Base-by-base conservation (phyloP, 2,888 invertebrate species). In the Melinopterus prodromus region DNA sequence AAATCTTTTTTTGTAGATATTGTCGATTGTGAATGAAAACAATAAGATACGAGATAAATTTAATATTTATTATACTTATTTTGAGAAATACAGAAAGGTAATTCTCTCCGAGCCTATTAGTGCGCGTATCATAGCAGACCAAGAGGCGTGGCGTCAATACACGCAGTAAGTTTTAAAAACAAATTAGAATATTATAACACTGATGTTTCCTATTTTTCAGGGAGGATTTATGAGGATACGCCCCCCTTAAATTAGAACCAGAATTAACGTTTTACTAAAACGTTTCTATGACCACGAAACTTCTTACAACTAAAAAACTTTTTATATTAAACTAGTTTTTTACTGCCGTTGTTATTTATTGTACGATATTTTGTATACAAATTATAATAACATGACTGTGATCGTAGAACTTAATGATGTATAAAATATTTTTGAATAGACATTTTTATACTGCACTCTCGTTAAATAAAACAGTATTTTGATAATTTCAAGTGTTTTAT, bases 51-150 rank as follows among this genome's bases (percentile, higher is more conserved):
- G 74, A 35, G 69, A 79, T 74, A 69, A 77, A 12, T 79, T 74
- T 38, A 77, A 77, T 35, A 77, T 77, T 77, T 79, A 77, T 12
- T 74, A 79, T 16, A 77, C 35, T 69, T 79, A 74, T 16, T 79
- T 69, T 16, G 72, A 3, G 6, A 77, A 77, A 37, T 74, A 79
- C 72, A 69, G 74, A 36, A 69, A 79, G 4, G 71, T 72, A 16
- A 74, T 77, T 6, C 69, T 16, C 6, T 37, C 14, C 37, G 79
- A 77, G 36, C 72, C 77, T 6, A 7, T 79, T 14, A 77, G 77
- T 74, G 38, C 71, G 7, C 14, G 74, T 26, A 74, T 16, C 70
- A 69, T 71, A 2, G 53, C 69, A 14, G 79, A 77, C 26, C 77
- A 72, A 70, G 26, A 77, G 70, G 74, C 53, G 69, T 79, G 79